Base-by-base conservation (phyloP, 2,888 invertebrate genomes). In the Platycheirus albimanus region DNA sequence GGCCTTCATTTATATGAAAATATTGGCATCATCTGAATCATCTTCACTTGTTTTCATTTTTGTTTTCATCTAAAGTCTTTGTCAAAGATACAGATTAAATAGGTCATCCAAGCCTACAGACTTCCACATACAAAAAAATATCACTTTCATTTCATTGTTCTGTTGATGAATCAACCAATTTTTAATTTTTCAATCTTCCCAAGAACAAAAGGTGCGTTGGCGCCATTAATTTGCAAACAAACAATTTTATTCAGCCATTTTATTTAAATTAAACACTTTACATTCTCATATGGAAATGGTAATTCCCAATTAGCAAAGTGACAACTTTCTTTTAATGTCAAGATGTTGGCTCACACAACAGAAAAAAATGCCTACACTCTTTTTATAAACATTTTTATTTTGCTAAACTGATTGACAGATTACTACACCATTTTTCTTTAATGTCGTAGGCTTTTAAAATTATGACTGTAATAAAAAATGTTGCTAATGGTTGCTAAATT, bases 201-300 rank as follows among this genome's bases (percentile, higher is more conserved):
- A 19, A 54, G 54, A 54, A 54, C 20, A 54, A 54, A 54, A 54
- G 36, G 11, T 54, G 36, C 20, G 54, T 54, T 54, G 54, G 54
- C 36, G 36, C 54, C 33, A 19, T 7, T 7, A 13, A 36, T 15
- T n/a, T n/a, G n/a, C 20, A 47, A 47, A 24, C 10, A 6, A 7
- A 24, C 24, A 36, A 13, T 36, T n/a, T 6, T 19, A 36, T 19
- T 36, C 20, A 36, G 8, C 30, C 8, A 36, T 54, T 19, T 36
- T 7, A 54, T 20, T 36, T 36, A 19, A 13, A 20, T 54, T 36
- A 45, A 8, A 10, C 11, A n/a, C n/a, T 36, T 54, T n/a, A 36
- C 19, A 19, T 54, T 54, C n/a, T 36, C 3, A 20, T 33, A 52
- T 52, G 56, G 56, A 10, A 38, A 56, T 41, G 13, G 17, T n/a